Percentiles rank a stretch among this genome's conserved stretches.
Evolutionary conservation across 2,888 invertebrate species (phyloP).

Genomic region (Dioctria rufipes): DNA sequence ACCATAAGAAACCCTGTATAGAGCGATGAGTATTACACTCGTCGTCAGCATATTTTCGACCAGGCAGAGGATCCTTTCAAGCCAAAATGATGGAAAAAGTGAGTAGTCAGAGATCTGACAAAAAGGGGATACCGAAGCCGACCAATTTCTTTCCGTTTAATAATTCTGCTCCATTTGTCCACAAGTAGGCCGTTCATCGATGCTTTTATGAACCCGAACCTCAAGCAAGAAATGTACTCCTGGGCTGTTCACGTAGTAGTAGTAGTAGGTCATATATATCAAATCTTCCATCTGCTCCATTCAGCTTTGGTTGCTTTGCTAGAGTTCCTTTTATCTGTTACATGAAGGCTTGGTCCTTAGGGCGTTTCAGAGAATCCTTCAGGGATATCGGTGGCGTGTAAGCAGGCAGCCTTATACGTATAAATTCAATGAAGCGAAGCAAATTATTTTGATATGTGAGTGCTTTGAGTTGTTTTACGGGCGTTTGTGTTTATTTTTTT

Average conservation of each 20-base stretch:
- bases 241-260: constrained; percentile 14
- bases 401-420: constrained; percentile 24
- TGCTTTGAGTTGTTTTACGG: constrained; percentile 38
- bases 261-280: too few species aligned
- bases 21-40: constrained; percentile 32
- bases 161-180: constrained; percentile 52
- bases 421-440: constrained; percentile 48
- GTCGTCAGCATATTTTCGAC: constrained; percentile 35
- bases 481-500: constrained; percentile 44
- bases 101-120: constrained; percentile 18
- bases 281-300: constrained; percentile 4
- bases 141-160: constrained; percentile 47
- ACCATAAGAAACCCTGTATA: not conserved
- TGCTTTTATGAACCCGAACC: constrained; percentile 6
- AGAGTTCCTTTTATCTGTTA: constrained; percentile 11
- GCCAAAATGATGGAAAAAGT: not conserved
- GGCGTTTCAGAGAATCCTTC: constrained; percentile 22
- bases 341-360: constrained; percentile 1
- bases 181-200: constrained; percentile 37
- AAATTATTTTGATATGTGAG: constrained; percentile 50
- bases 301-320: not conserved
- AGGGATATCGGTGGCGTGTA: constrained; percentile 8
- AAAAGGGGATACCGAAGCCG: constrained; percentile 33
- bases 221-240: not conserved
- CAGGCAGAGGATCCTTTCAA: constrained; percentile 8